A percentile compares a stretch with the other conserved stretches of the same genome.
phyloP scores from a whole-genome alignment of 2,113 vertebrate genomes.

The Oryctolagus cuniculus region DNA sequence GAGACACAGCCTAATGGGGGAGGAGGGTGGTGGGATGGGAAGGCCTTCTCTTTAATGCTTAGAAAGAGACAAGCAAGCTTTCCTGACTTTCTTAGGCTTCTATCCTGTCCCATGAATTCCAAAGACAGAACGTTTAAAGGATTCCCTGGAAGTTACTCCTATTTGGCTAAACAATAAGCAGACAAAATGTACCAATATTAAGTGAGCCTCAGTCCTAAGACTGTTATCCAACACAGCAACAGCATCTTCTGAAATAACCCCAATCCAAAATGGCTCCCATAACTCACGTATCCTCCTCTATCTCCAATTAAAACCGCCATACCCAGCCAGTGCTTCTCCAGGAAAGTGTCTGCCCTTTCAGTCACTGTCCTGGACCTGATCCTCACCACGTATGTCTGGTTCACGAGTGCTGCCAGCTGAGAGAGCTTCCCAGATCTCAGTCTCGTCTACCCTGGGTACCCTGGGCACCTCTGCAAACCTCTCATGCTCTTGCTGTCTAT shows the following conservation, averaged over 20 bases:
- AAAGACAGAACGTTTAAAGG: constrained; percentile 31
- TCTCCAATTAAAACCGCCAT: constrained; percentile 16
- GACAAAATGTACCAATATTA: not conserved
- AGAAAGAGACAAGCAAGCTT: constrained; percentile 12
- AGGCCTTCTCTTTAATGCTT: not conserved
- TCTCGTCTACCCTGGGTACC: not conserved
- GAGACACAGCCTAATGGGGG: not conserved
- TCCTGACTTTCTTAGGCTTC: not conserved
- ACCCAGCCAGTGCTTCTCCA: constrained; percentile 8
- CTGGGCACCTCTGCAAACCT: not conserved
- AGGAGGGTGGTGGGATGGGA: not conserved
- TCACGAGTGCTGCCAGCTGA: not conserved
- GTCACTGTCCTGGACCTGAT: not conserved
- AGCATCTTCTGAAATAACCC: not conserved
- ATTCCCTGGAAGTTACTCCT: constrained; percentile 33
- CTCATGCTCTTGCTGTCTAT: not conserved
- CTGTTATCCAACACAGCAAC: not conserved
- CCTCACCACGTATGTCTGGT: not conserved
- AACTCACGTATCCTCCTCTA: not conserved
- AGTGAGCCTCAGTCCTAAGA: constrained; percentile 38
- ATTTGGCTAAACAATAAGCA: constrained; percentile 52
- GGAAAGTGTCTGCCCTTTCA: not conserved
- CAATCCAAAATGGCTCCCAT: not conserved
- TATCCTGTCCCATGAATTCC: constrained; percentile 12
- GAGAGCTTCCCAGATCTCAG: not conserved